Conservation (phyloP, 2,888 invertebrate genomes). For the Cotesia congregata region DNA sequence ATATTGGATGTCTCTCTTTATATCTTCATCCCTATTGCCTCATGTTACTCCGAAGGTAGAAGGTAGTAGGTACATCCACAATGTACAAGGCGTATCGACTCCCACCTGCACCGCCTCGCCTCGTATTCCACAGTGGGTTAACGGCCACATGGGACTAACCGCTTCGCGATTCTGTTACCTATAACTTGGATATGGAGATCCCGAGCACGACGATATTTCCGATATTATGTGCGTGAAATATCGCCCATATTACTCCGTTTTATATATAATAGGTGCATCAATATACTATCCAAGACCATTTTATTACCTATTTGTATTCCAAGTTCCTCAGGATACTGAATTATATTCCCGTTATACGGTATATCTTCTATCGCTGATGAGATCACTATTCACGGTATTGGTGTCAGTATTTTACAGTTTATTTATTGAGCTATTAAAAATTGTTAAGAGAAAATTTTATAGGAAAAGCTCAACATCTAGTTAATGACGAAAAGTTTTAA, state of each 20-base stretch:
- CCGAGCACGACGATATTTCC: slow-evolving; percentile 24
- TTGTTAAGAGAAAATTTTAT: too few species aligned
- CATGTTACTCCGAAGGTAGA: not conserved
- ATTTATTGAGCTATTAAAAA: too few species aligned
- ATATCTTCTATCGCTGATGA: too few species aligned
- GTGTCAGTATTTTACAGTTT: too few species aligned
- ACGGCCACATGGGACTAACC: slow-evolving; percentile 9
- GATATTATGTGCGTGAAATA: slow-evolving; percentile 55
- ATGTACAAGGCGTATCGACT: slow-evolving; percentile 12
- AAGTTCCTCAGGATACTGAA: too few species aligned
- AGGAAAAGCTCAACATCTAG: too few species aligned
- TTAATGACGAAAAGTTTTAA: too few species aligned
- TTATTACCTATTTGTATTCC: not conserved
- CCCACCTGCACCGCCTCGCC: slow-evolving; percentile 38
- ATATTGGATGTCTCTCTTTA: slow-evolving; percentile 50
- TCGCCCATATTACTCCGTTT: slow-evolving; percentile 26
- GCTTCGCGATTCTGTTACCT: slow-evolving; percentile 41
- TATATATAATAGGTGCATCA: not conserved
- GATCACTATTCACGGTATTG: too few species aligned
- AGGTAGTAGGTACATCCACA: not conserved
- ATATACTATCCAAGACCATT: not conserved
- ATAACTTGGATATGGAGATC: slow-evolving; percentile 3
- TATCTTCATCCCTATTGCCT: slow-evolving; percentile 45
- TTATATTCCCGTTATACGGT: too few species aligned
- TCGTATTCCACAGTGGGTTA: not conserved